A percentile compares a stretch with the other conserved stretches of the same genome.
phyloP scores from a whole-genome alignment of 2,888 invertebrate species.

The Anthrax anthrax region DNA sequence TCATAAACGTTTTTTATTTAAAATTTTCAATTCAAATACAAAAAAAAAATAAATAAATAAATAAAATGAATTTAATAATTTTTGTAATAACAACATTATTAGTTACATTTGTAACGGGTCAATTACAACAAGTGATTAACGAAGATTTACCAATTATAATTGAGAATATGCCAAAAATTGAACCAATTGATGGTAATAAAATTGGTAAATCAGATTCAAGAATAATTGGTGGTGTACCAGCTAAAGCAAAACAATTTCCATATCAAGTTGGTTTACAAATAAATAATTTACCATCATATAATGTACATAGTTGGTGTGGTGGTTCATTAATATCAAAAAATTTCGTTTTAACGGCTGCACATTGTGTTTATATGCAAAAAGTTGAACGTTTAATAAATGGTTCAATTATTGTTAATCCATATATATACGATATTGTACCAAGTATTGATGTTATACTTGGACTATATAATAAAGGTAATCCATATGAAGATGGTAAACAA shows the following conservation, averaged over 20 bases:
- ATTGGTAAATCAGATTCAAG: too few relatives aligned
- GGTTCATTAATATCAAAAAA: not conserved
- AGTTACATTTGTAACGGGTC: too few relatives aligned
- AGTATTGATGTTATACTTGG: not conserved
- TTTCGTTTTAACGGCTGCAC: not conserved
- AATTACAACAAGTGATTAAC: too few relatives aligned
- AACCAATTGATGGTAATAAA: too few relatives aligned
- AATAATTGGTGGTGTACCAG: not conserved
- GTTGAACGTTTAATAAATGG: not conserved
- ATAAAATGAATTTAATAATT: too few relatives aligned
- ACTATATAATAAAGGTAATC: not conserved
- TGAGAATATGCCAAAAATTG: too few relatives aligned
- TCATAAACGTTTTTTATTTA: too few relatives aligned
- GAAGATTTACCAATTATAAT: too few relatives aligned
- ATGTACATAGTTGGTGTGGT: not conserved
- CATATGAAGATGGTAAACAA: not conserved
- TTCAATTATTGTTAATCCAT: not conserved
- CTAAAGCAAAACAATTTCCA: not conserved
- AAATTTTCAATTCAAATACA: too few relatives aligned
- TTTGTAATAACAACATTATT: too few relatives aligned
- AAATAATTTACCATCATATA: not conserved
- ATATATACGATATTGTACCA: not conserved
- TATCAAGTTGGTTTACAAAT: not conserved
- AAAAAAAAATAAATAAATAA: too few relatives aligned
- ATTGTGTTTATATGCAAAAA: not conserved